Conservation (phyloP, 2,888 invertebrate genomes). For the Agrotis segetum region DNA sequence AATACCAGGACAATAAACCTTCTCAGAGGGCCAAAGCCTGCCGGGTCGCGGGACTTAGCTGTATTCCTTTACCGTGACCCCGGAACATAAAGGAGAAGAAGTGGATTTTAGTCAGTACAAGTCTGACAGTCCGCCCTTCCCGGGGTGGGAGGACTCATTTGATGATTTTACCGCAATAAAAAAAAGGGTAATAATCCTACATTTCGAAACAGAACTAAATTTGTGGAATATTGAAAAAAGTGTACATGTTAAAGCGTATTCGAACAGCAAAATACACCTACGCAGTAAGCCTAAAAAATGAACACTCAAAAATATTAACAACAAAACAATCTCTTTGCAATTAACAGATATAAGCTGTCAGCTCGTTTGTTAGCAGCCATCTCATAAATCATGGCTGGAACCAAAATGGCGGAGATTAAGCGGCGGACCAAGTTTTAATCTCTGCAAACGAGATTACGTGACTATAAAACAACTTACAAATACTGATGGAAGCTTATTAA, state of each 20-base stretch:
- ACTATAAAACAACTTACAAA: slow-evolving; percentile 52
- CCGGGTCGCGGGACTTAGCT: too few species aligned
- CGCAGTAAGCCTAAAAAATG: slow-evolving; percentile 11
- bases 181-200: too few species aligned
- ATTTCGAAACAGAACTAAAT: too few species aligned
- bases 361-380: slow-evolving; percentile 61
- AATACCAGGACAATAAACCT: background rate
- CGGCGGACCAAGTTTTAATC: slow-evolving; percentile 68
- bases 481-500: slow-evolving; percentile 55
- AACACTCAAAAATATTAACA: slow-evolving; percentile 45
- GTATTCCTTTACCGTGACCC: too few species aligned
- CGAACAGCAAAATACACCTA: background rate
- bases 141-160: too few species aligned
- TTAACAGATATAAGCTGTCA: slow-evolving; percentile 60
- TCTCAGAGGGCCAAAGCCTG: too few species aligned
- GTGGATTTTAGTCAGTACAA: too few species aligned
- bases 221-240: too few species aligned
- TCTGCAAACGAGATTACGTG: slow-evolving; percentile 65
- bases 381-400: slow-evolving; percentile 64
- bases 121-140: too few species aligned
- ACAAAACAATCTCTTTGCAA: slow-evolving; percentile 58
- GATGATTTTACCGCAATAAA: too few species aligned
- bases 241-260: background rate
- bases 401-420: slow-evolving; percentile 64
- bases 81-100: too few species aligned